Conservation (phyloP, 2,113 vertebrate species). For the Dolichotis patagonum region DNA sequence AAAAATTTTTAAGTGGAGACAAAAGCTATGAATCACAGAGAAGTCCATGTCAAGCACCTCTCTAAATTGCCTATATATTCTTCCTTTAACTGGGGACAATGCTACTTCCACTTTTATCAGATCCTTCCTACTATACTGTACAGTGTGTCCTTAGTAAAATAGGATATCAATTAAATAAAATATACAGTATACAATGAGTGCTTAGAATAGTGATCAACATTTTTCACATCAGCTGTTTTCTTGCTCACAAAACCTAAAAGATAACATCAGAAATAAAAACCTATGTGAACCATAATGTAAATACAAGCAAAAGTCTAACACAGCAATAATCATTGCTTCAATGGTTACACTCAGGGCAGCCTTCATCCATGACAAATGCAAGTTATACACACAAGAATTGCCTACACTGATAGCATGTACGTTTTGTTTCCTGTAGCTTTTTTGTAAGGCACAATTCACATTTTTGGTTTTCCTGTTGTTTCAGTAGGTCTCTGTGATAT, state of each 20-base stretch:
- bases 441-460: background rate
- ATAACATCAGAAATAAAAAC: too few relatives aligned
- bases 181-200: background rate
- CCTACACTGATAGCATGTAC: background rate
- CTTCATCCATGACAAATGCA: background rate
- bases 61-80: background rate
- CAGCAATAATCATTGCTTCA: background rate
- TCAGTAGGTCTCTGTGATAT: background rate
- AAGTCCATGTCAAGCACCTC: background rate
- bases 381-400: background rate
- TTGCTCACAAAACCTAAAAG: background rate
- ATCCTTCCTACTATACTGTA: background rate
- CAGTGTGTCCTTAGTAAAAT: background rate
- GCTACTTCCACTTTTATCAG: background rate
- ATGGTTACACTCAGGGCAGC: background rate
- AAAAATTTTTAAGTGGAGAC: background rate
- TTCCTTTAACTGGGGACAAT: background rate
- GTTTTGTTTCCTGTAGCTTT: background rate
- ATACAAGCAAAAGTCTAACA: background rate
- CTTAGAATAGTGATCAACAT: background rate
- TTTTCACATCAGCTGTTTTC: background rate
- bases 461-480: background rate
- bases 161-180: background rate
- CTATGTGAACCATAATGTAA: background rate
- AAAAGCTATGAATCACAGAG: background rate